Conservation (phyloP, 2,888 invertebrate species). For the Diadromus collaris region DNA sequence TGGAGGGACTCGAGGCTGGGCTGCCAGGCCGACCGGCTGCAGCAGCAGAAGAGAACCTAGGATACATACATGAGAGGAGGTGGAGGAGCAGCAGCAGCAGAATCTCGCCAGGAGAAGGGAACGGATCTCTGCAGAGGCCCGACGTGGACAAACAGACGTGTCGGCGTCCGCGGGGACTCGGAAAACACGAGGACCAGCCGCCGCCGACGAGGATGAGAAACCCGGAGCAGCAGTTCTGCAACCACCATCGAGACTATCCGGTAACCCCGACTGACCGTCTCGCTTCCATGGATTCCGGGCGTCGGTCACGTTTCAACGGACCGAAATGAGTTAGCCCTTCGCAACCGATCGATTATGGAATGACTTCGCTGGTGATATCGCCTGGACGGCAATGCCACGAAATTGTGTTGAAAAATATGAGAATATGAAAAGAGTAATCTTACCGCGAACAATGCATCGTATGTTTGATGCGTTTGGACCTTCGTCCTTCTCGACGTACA, state of each 20-base stretch:
- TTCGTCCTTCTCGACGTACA: slow-evolving; percentile 38
- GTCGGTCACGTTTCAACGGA: slow-evolving; percentile 54
- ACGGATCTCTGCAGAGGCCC: slow-evolving; percentile 69
- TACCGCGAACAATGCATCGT: neutral
- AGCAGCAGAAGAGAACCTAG: slow-evolving; percentile 58
- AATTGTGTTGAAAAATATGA: slow-evolving; percentile 16
- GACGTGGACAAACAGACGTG: slow-evolving; percentile 79
- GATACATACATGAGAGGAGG: slow-evolving; percentile 63
- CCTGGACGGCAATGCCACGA: neutral
- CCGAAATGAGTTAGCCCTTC: slow-evolving; percentile 49
- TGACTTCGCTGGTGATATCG: slow-evolving; percentile 43
- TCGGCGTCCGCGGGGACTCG: slow-evolving; percentile 73
- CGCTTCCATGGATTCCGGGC: slow-evolving; percentile 45
- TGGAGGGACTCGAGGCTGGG: slow-evolving; percentile 69
- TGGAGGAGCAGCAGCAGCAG: slow-evolving; percentile 61
- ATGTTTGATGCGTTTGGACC: slow-evolving; percentile 16
- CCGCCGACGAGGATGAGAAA: slow-evolving; percentile 46
- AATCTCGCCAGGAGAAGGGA: slow-evolving; percentile 55
- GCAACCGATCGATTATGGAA: slow-evolving; percentile 51
- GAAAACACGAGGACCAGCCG: slow-evolving; percentile 71
- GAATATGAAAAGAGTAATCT: slow-evolving; percentile 15
- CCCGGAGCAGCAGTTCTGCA: slow-evolving; percentile 54
- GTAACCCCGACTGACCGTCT: slow-evolving; percentile 67
- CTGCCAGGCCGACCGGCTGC: slow-evolving; percentile 58
- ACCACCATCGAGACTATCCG: slow-evolving; percentile 65